phyloP scores from a whole-genome alignment of 1,140 invertebrate species.

The Aphaenogaster floridana region DNA sequence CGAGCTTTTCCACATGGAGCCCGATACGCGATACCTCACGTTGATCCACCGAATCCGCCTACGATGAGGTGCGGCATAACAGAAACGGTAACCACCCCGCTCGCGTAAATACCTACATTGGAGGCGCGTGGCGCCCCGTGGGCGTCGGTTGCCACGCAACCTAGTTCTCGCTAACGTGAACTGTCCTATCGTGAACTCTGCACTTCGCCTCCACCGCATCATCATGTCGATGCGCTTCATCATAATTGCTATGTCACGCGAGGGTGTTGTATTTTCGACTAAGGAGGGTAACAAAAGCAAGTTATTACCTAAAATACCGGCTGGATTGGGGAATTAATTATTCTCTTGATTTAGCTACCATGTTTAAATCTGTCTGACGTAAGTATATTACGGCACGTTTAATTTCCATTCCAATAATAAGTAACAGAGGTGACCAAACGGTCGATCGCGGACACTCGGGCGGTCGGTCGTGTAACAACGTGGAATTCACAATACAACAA shows the following conservation, averaged over 20 bases:
- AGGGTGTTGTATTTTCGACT: conserved; percentile 34
- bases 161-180: conserved; percentile 64
- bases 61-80: conserved; percentile 30
- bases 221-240: conserved; percentile 13
- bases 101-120: conserved; percentile 45
- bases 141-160: conserved; percentile 83
- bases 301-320: not conserved
- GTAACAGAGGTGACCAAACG: no score
- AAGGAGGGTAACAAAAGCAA: not conserved
- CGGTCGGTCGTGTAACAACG: no score
- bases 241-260: conserved; percentile 18
- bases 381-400: no score
- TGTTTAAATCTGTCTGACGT: not conserved
- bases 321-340: not conserved
- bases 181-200: conserved; percentile 76
- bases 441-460: no score
- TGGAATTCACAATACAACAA: no score
- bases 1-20: not conserved
- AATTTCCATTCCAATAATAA: not conserved
- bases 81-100: conserved; percentile 10
- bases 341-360: not conserved
- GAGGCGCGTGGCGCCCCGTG: conserved; percentile 80
- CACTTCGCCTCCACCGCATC: conserved; percentile 51
- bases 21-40: not conserved
- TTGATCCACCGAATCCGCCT: conserved; percentile 49